These are phyloP conservation scores for Gnatocerus cornutus DNA, from an alignment of 2,888 invertebrate genomes.

Conservation along the genomic window DNA sequence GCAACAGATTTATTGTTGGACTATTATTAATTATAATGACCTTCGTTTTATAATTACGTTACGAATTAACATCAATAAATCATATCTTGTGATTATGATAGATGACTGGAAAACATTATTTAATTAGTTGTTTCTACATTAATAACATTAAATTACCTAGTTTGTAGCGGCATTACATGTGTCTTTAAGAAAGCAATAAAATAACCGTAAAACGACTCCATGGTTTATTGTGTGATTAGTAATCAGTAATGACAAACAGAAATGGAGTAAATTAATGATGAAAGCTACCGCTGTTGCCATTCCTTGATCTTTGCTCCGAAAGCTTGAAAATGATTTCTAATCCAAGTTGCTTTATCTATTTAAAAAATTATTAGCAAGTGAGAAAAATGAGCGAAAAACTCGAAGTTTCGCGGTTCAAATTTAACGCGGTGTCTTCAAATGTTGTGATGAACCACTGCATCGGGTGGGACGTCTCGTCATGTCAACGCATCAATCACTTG, in stretches of 20 bases:
- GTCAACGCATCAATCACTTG: no score
- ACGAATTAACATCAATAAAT: slow-evolving; percentile 49
- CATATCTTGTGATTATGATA: slow-evolving; percentile 49
- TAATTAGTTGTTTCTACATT: slow-evolving; percentile 44
- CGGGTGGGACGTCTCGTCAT: no score
- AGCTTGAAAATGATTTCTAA: no score
- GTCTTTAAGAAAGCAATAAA: slow-evolving; percentile 11
- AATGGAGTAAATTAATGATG: background rate
- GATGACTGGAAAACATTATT: slow-evolving; percentile 45
- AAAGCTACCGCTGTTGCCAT: background rate
- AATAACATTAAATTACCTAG: slow-evolving; percentile 41
- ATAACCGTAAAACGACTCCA: slow-evolving; percentile 4
- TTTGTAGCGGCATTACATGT: slow-evolving; percentile 26
- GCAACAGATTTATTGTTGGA: slow-evolving; percentile 4
- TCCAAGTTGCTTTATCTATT: no score
- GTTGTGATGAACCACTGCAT: no score
- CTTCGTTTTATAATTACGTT: slow-evolving; percentile 48
- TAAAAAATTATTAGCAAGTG: no score
- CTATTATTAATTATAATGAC: slow-evolving; percentile 47
- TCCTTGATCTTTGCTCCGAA: background rate
- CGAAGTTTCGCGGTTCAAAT: no score
- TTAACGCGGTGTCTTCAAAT: no score
- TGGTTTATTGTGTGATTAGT: background rate
- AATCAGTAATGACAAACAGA: background rate
- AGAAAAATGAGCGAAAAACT: no score